phyloP scores from a whole-genome alignment of 1,140 invertebrate species.

The Scaptomyza pallida region DNA sequence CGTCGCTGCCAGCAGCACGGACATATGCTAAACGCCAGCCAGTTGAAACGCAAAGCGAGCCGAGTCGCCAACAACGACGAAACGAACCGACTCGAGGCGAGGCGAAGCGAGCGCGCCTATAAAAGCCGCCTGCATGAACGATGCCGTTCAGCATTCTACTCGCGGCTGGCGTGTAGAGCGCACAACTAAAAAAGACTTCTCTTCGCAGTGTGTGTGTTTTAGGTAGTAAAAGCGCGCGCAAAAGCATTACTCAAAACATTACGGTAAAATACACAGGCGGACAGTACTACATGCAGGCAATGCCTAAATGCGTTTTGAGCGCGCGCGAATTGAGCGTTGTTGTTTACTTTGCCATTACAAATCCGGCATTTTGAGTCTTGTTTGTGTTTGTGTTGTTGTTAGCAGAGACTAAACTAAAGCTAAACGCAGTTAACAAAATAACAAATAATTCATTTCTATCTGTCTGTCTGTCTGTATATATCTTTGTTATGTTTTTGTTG shows the following conservation, averaged over 20 bases:
- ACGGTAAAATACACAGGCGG: slow-evolving; percentile 16
- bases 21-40: slow-evolving; percentile 74
- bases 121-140: slow-evolving; percentile 53
- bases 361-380: slow-evolving; percentile 54
- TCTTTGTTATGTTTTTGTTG: slow-evolving; percentile 34
- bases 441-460: slow-evolving; percentile 13
- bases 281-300: too few species aligned
- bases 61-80: slow-evolving; percentile 7
- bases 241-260: slow-evolving; percentile 40
- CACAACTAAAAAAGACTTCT: too few species aligned
- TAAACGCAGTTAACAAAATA: not conserved
- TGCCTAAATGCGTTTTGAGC: slow-evolving; percentile 34
- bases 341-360: slow-evolving; percentile 79
- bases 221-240: slow-evolving; percentile 70
- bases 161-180: slow-evolving; percentile 66
- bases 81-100: not conserved
- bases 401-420: slow-evolving; percentile 12
- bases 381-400: slow-evolving; percentile 72
- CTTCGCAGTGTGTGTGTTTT: too few species aligned
- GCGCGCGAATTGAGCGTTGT: slow-evolving; percentile 62
- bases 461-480: slow-evolving; percentile 5
- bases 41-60: slow-evolving; percentile 10
- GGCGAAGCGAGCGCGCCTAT: slow-evolving; percentile 27
- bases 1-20: slow-evolving; percentile 46
- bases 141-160: slow-evolving; percentile 65